phyloP scores from a whole-genome alignment of 2,888 invertebrate species.

The Noctuana brunneofusca region DNA sequence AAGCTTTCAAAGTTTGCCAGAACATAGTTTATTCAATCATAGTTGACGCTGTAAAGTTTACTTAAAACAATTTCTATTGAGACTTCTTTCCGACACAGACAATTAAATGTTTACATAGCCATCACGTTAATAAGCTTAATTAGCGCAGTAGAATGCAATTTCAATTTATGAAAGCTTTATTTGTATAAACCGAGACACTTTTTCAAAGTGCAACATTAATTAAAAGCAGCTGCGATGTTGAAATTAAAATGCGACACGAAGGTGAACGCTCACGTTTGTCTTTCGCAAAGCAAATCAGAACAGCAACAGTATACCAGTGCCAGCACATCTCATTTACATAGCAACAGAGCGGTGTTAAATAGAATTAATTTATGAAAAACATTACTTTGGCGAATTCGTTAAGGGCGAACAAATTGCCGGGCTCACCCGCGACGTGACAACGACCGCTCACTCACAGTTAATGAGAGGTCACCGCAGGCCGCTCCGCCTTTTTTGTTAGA shows the following conservation, averaged over 20 bases:
- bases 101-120: no score
- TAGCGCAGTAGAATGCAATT: slow-evolving; percentile 21
- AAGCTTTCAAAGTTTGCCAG: no score
- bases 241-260: slow-evolving; percentile 35
- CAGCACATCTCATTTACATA: slow-evolving; percentile 48
- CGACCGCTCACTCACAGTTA: slow-evolving; percentile 65
- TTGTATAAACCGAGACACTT: slow-evolving; percentile 19
- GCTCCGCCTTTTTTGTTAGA: slow-evolving; percentile 41
- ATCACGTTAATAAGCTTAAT: background rate
- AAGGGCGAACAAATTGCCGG: slow-evolving; percentile 64
- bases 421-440: slow-evolving; percentile 65
- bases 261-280: slow-evolving; percentile 34
- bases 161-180: slow-evolving; percentile 27
- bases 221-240: slow-evolving; percentile 34
- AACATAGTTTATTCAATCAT: no score
- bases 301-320: slow-evolving; percentile 28
- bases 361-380: slow-evolving; percentile 69
- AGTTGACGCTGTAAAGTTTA: no score
- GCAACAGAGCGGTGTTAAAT: slow-evolving; percentile 56
- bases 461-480: slow-evolving; percentile 63
- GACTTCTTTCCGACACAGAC: no score
- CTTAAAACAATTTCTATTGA: no score
- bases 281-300: slow-evolving; percentile 35
- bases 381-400: slow-evolving; percentile 65
- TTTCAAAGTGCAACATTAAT: slow-evolving; percentile 34